Base-by-base conservation (phyloP, 2,113 vertebrate species). In the Cyphomyrus plagiostoma region DNA sequence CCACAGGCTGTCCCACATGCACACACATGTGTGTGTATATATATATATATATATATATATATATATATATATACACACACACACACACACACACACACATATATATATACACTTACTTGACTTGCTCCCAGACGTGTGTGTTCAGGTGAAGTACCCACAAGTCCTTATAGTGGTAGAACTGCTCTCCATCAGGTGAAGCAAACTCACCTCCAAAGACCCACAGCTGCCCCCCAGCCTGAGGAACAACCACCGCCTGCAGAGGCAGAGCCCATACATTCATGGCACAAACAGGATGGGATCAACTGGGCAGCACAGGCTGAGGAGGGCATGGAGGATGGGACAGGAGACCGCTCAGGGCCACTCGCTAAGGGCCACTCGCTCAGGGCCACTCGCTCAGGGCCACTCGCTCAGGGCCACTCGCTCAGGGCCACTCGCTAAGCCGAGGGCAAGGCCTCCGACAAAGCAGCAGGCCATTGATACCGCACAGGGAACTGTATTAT, bases 131-230 rank as follows among this genome's bases (percentile, higher is more conserved):
- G 30, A 96, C 97, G 93, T 94, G 95, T 90, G 95, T 97, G 88
- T 95, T 95, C 93, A 99, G 94, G 90, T 99, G 98, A 92, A 99
- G 96, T 46, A 99, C 97, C 98, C 98, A 99, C 17, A 99, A 97
- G 93, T 99, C 98, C 93, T 96, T 99, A 94, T 99, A 99, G 91
- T 99, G 98, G 93, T 99, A 99, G 94, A 99, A 99, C 93, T 98
- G 97, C 42, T 99, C 98, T 45, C 98, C 98, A 0, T 95, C 96
- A 1, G 98, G 98, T 85, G 98, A 98, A 0, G 97, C 97, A 93
- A 99, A 99, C 94, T 99, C 98, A 1, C 98, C 98, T 0, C 98
- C 98, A 4, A 99, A 99, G n/a, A 99, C 82, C 98, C 98, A 99
- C 48, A 99, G 95, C 95, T 99, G 98, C 4, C 98, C 98, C 0